Base-by-base conservation (phyloP, 2,113 vertebrate species). In the Ochotona curzoniae region DNA sequence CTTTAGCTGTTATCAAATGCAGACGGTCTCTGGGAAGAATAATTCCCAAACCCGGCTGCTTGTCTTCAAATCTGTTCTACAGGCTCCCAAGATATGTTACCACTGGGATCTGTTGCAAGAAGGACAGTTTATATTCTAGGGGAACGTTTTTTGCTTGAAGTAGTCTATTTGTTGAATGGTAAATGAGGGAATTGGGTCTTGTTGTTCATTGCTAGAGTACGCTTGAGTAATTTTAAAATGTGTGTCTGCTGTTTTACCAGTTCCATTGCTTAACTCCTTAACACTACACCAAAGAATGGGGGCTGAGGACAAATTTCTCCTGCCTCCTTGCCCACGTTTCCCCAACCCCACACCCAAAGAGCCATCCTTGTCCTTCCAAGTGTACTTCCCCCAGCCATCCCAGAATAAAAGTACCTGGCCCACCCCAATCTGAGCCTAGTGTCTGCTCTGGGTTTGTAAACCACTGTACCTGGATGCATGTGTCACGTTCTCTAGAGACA, bases 141-240 rank as follows among this genome's bases (percentile, higher is more conserved):
- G 51, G 82, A 89, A 64, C 63, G 66, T 90, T 95, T 44, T 94
- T 96, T 95, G 78, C 87, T 96, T 75, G 76, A 95, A 90, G 91
- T 96, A 85, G 94, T 94, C 81, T 91, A 93, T 96, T 95, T 96
- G 81, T 92, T 92, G 87, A 92, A 90, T 94, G 66, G 64, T 93
- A 14, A 96, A 95, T 94, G 78, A 96, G 81, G 51, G 89, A 93
- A 91, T 90, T 87, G 67, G 80, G 69, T 18, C 70, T 35, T 96
- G 38, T 44, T 84, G 87, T 74, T 97, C 95, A 76, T 91, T 95
- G 93, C 93, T 91, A 95, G 91, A 87, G 38, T 44, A 44, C 87
- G 63, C 94, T 97, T 82, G 89, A 94, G 78, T 57, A 89, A 57
- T 94, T 93, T 93, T 66, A 89, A 95, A 95, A 81, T 80, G 44